Evolutionary conservation across 2,888 invertebrate species (phyloP), one percentile per base, ranked within the genome.

Genomic region (Caenorhabditis sp.): DNA sequence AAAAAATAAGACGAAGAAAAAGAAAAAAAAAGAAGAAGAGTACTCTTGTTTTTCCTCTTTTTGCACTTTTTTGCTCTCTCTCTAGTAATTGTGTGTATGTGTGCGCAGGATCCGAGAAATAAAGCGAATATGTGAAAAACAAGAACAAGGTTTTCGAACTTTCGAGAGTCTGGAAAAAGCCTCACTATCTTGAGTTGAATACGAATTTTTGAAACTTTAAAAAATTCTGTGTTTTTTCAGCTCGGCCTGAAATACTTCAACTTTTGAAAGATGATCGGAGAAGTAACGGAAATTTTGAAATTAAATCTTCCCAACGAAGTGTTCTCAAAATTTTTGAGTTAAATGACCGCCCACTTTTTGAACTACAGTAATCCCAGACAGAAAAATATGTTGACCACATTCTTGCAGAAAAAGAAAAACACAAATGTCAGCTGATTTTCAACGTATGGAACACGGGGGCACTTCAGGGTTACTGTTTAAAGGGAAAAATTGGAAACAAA

Each of bases 21-120:
- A 43, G 6, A 43, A 43, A 17, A 43, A 43, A 14, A 43, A 43
- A 17, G 14, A 43, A 14, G 3, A 14, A n/a, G n/a, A 43, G 43
- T 43, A 43, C 43, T 43, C 43, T 43, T 43, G 43, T 43, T 43
- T 43, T 43, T 43, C 14, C 43, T 43, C 3, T 43, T 43, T 43
- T 43, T 43, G 43, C 43, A 43, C 43, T 43, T 43, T 43, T 43
- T 43, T 43, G 43, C n/a, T n/a, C n/a, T n/a, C 43, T 43, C 43
- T 43, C 14, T 43, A 43, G 43, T 43, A 43, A 43, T 43, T 43
- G 43, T 43, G 43, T 43, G 43, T 43, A 14, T 43, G 43, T 8
- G 43, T 43, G 43, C 43, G 43, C 43, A 43, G 43, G 6, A 43
- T 43, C 43, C 43, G 43, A 43, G 43, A 43, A 17, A 43, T 17